Conservation (phyloP, 2,888 invertebrate genomes). For the Stenurella melanura region DNA sequence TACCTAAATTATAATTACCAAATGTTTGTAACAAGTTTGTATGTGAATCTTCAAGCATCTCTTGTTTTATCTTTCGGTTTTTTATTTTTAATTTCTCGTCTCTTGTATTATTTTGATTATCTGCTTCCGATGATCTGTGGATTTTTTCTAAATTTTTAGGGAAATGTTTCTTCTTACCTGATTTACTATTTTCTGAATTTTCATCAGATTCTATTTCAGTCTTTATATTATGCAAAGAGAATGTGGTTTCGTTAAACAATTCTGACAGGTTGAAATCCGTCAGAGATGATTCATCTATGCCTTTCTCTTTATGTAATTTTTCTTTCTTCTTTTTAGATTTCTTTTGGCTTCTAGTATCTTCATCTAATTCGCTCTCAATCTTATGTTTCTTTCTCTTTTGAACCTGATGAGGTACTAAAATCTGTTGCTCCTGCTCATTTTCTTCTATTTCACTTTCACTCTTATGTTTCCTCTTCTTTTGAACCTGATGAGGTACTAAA, state of each 20-base stretch:
- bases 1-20: neutral
- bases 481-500: neutral
- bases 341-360: neutral
- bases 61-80: neutral
- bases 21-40: neutral
- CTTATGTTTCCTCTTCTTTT: neutral
- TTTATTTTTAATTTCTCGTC: slow-evolving; percentile 36
- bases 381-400: neutral
- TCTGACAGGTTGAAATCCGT: neutral
- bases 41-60: neutral
- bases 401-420: neutral
- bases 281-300: neutral
- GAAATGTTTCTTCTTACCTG: neutral
- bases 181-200: slow-evolving; percentile 3
- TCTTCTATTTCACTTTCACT: too few relatives aligned
- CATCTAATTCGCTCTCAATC: neutral
- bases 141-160: neutral
- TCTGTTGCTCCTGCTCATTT: too few relatives aligned
- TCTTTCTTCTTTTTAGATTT: neutral
- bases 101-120: slow-evolving; percentile 11
- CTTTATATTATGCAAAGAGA: neutral
- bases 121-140: neutral
- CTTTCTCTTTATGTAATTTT: neutral
- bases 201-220: slow-evolving; percentile 12
- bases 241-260: neutral